Conservation (phyloP, 35 echinoderm and acorn worm species). For the Lytechinus pictus region DNA sequence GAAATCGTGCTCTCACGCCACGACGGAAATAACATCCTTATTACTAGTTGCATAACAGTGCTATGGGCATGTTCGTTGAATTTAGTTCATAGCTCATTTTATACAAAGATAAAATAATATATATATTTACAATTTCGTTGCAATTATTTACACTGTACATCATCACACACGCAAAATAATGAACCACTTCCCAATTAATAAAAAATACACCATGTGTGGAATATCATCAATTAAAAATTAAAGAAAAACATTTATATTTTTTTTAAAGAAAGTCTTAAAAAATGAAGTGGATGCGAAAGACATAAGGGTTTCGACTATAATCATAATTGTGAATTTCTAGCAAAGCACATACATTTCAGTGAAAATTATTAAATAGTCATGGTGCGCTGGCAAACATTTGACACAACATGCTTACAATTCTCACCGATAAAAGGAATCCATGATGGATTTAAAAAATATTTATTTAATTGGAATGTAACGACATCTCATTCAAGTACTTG, state of each 20-base stretch:
- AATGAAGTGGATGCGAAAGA: neutral
- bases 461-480: neutral
- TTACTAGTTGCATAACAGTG: neutral
- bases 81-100: neutral
- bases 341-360: neutral
- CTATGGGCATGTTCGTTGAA: neutral
- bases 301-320: neutral
- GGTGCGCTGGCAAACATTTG: neutral
- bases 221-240: neutral
- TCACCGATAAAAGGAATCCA: neutral
- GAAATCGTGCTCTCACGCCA: no score
- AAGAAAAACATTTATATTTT: neutral
- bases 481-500: neutral
- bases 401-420: neutral
- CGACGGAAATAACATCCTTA: neutral
- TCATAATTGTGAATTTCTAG: neutral
- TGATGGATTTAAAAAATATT: neutral
- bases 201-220: neutral
- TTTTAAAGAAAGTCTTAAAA: neutral
- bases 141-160: conserved; percentile 29
- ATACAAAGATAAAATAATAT: neutral
- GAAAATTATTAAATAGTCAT: neutral
- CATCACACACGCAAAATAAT: neutral
- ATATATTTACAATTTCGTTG: conserved; percentile 16
- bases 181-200: neutral